A percentile compares a stretch with the other conserved stretches of the same genome.
Conservation (phyloP, 1,140 invertebrate genomes). For the Phocides pigmalion region DNA sequence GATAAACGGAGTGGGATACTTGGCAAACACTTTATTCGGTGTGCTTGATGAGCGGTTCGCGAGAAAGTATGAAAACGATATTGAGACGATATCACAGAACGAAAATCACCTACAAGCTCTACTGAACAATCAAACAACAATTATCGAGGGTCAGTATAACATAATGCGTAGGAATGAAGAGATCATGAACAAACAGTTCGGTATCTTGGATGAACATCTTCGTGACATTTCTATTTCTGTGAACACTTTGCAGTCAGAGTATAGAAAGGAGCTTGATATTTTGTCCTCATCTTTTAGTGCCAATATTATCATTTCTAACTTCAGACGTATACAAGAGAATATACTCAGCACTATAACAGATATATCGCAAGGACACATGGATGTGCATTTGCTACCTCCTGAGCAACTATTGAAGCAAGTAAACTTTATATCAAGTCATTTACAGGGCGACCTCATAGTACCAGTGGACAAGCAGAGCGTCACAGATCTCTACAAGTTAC, state of each 20-base stretch:
- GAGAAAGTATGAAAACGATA: conserved; percentile 36
- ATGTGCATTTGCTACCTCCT: conserved; percentile 28
- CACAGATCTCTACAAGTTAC: conserved; percentile 10
- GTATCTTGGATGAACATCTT: conserved; percentile 30
- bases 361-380: conserved; percentile 32
- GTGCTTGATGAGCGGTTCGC: conserved; percentile 40
- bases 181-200: conserved; percentile 42
- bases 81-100: conserved; percentile 32
- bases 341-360: conserved; percentile 36
- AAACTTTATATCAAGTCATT: conserved; percentile 35
- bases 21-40: conserved; percentile 38
- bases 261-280: conserved; percentile 23
- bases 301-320: conserved; percentile 25
- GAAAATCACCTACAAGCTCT: conserved; percentile 38
- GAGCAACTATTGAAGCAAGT: conserved; percentile 35
- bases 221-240: conserved; percentile 5
- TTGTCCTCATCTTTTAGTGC: conserved; percentile 16
- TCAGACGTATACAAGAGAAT: conserved; percentile 33
- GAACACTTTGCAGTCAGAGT: conserved; percentile 6
- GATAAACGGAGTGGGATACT: conserved; percentile 40
- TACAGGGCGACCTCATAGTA: conserved; percentile 28
- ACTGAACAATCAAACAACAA: conserved; percentile 37
- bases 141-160: conserved; percentile 39
- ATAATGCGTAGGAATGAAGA: conserved; percentile 36
- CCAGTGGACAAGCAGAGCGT: conserved; percentile 2